Percentiles rank a stretch among this genome's conserved stretches.
These are phyloP conservation scores for Sebastes minor DNA, from an alignment of 2,797 vertebrate genomes.

Conservation along the genomic window DNA sequence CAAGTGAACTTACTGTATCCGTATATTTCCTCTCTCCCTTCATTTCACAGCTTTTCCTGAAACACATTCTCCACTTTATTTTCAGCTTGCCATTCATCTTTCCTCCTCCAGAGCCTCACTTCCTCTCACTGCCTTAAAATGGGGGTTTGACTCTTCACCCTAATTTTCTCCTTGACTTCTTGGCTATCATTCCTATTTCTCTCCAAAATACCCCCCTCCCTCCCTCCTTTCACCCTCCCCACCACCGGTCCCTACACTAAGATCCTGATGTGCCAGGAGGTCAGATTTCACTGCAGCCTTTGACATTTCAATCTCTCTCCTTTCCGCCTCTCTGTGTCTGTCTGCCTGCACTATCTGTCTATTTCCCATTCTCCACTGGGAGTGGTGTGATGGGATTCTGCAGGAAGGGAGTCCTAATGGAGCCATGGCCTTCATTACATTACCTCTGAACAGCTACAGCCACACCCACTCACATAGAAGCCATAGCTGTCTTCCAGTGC, in stretches of 20 bases:
- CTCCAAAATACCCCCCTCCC: background rate
- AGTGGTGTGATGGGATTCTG: constrained; percentile 69
- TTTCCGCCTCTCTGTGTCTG: constrained; percentile 26
- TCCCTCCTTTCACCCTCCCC: background rate
- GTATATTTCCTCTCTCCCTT: background rate
- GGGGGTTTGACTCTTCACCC: constrained; percentile 11
- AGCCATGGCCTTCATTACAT: constrained; percentile 77
- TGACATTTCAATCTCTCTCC: constrained; percentile 61
- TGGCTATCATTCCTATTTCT: constrained; percentile 25
- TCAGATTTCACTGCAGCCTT: constrained; percentile 70
- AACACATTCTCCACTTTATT: background rate
- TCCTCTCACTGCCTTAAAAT: background rate
- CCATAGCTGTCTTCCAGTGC: constrained; percentile 10
- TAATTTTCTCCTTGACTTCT: constrained; percentile 16
- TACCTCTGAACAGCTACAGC: constrained; percentile 56
- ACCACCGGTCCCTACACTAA: background rate
- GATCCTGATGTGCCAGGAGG: constrained; percentile 50
- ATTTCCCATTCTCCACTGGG: constrained; percentile 53
- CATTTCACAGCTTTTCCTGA: background rate
- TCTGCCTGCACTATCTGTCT: constrained; percentile 24
- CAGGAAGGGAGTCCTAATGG: constrained; percentile 80
- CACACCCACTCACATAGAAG: background rate
- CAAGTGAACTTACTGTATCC: background rate
- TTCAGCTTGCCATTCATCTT: constrained; percentile 1
- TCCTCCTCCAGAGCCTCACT: background rate